Percentiles rank a stretch among this genome's conserved stretches.
Conservation (phyloP, 2,888 invertebrate species). For the Anagyrus pseudococci region DNA sequence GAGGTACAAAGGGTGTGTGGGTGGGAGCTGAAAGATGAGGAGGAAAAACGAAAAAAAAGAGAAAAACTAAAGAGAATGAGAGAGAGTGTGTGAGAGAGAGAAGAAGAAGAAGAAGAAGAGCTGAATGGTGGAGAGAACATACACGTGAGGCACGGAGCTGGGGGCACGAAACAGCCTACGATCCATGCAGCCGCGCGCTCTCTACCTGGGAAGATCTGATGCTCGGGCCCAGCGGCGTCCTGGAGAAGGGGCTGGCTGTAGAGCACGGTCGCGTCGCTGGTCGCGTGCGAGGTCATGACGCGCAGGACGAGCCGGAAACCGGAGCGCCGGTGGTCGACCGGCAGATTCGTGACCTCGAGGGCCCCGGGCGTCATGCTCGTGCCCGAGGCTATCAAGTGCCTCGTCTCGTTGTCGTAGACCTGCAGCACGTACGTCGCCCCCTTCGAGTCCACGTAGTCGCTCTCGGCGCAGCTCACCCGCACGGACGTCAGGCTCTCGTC, state of each 20-base stretch:
- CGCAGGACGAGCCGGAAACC: slow-evolving; percentile 64
- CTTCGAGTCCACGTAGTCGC: slow-evolving; percentile 55
- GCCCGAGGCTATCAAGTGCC: slow-evolving; percentile 63
- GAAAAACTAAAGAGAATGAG: not conserved
- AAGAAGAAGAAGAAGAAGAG: not conserved
- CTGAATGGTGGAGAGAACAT: not conserved
- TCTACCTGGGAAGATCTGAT: slow-evolving; percentile 58
- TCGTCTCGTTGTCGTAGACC: slow-evolving; percentile 65
- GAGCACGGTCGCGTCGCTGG: slow-evolving; percentile 65
- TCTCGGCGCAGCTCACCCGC: slow-evolving; percentile 63
- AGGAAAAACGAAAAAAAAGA: too few species aligned
- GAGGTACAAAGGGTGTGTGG: too few species aligned
- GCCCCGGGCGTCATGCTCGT: slow-evolving; percentile 63
- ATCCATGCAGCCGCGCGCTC: not conserved
- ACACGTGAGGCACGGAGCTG: not conserved
- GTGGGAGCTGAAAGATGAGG: too few species aligned
- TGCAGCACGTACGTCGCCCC: slow-evolving; percentile 64
- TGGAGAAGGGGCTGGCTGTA: slow-evolving; percentile 57
- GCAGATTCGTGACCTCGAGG: slow-evolving; percentile 63
- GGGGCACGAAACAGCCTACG: not conserved
- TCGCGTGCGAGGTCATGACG: slow-evolving; percentile 64
- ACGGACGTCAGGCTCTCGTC: slow-evolving; percentile 62
- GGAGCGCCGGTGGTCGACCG: slow-evolving; percentile 57
- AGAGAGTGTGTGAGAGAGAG: not conserved
- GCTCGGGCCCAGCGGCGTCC: slow-evolving; percentile 57